Base-by-base conservation (phyloP, 2,113 vertebrate species). In the Indicator indicator region DNA sequence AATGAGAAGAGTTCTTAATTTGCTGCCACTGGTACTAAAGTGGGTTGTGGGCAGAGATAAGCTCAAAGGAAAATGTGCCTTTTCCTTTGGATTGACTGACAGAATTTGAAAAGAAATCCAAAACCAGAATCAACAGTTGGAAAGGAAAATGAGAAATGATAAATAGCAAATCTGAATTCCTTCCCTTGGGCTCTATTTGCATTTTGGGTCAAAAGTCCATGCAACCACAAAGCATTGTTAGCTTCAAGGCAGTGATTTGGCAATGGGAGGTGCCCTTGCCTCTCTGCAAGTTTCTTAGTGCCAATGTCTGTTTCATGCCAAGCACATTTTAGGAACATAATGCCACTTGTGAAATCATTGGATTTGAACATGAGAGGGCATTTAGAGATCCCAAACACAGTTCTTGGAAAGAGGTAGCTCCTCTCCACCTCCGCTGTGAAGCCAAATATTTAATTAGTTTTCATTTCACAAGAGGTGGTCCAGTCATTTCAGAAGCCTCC, bases 381-480 rank as follows among this genome's bases (percentile, higher is more conserved):
- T 74, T 71, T 52, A 74, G 67, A 77, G 77, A 74, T 86, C 59
- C 62, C 77, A 82, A 88, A 84, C 38, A 9, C 54, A 59, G 19
- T 95, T 92, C 84, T 92, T 96, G 93, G 94, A 95, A 95, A 91
- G 84, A 93, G 60, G 48, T 58, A 32, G 50, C 56, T 75, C 28
- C 52, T 71, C 68, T 81, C 56, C 54, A 40, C 65, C 68, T 95
- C 65, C 20, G 5, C 70, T 74, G 84, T 24, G 86, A 94, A 80
- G 63, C 81, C 88, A 95, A 81, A 56, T 87, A 90, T 93, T 95
- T 90, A 82, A 96, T 93, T 78, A 82, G 89, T 52, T 89, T 95
- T 89, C 27, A 21, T 92, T 94, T 89, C 87, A 87, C 86, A n/a
- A 75, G 87, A 81, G 76, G 90, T 95, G 92, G 60, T 90, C 90